Base-by-base conservation (phyloP, 2,888 invertebrate genomes). In the Scaptomyza cyrtandrae region DNA sequence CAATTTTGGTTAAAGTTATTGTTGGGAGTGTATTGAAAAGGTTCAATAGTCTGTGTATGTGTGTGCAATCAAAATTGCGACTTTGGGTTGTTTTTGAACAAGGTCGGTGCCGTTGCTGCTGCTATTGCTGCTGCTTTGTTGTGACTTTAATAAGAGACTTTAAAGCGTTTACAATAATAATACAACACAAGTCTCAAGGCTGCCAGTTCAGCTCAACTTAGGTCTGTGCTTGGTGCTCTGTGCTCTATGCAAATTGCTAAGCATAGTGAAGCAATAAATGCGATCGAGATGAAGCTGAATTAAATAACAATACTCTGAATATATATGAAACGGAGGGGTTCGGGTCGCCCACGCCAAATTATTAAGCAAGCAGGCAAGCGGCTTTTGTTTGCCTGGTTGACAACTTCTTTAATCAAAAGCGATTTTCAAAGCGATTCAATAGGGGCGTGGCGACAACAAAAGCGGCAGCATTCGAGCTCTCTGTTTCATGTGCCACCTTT, bases 401-500 rank as follows among this genome's bases (percentile, higher is more conserved):
- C 84, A 85, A 87, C 83, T 83, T 88, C 76, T 89, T 88, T 84
- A 85, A 89, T 86, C 88, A 64, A 86, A 84, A 71, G 37, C 59
- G 70, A 68, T 63, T 86, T 86, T 75, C 58, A 54, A 60, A 41
- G 41, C 41, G 14, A 1, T 16, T 41, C 56, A 66, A 60, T 55
- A 24, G 67, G 81, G 81, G 81, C 88, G 81, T 87, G 81, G 65
- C 63, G 33, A 31, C 58, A 39, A 39, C 39, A 45, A 9, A 13
- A 11, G 37, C 39, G 45, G 5, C 16, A 49, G 4, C 16, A 6
- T 49, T 50, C 16, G 33, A 58, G 63, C 53, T 73, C 56, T 60
- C 54, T 53, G 57, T 48, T 39, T 56, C 41, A 49, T 79, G 53
- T 62, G 57, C 66, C 49, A 59, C 54, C 31, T 61, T 39, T 41